A percentile compares a stretch with the other conserved stretches of the same genome.
Conservation (phyloP, 35 echinoderm and acorn worm genomes). For the Hemicentrotus pulcherrimus region DNA sequence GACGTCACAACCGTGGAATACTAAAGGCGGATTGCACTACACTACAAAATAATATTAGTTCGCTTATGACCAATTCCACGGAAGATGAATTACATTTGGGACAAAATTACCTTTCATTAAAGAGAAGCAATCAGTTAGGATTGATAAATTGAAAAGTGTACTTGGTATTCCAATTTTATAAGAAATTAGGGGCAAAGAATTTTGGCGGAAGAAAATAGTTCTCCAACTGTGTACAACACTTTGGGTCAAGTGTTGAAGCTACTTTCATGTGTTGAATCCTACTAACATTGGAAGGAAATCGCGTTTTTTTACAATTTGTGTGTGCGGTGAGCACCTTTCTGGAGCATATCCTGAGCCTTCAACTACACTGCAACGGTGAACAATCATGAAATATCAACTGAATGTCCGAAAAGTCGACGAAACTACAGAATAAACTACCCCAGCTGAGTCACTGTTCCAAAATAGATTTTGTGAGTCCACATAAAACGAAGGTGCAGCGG, state of each 20-base stretch:
- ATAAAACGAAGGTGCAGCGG: slow-evolving; percentile 1
- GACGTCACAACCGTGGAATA: slow-evolving; percentile 43
- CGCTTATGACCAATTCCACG: background rate
- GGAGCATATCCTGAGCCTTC: background rate
- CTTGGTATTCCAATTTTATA: background rate
- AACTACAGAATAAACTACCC: slow-evolving; percentile 4
- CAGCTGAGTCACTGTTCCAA: slow-evolving; percentile 41
- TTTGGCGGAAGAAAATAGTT: background rate
- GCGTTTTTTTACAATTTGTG: background rate
- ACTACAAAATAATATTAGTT: background rate
- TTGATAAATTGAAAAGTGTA: background rate
- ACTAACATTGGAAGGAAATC: background rate
- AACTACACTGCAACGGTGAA: background rate
- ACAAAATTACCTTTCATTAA: background rate
- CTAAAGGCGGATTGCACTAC: background rate
- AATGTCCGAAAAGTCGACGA: background rate
- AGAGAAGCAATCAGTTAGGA: background rate
- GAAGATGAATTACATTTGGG: background rate
- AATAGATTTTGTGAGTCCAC: slow-evolving; percentile 12
- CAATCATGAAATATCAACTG: background rate
- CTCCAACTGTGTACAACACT: background rate
- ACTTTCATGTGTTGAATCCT: slow-evolving; percentile 22
- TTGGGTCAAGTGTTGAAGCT: background rate
- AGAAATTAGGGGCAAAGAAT: background rate
- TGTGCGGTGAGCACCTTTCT: background rate